Evolutionary conservation across 2,797 vertebrate genomes (phyloP).

Genomic region (Synanceia verrucosa): DNA sequence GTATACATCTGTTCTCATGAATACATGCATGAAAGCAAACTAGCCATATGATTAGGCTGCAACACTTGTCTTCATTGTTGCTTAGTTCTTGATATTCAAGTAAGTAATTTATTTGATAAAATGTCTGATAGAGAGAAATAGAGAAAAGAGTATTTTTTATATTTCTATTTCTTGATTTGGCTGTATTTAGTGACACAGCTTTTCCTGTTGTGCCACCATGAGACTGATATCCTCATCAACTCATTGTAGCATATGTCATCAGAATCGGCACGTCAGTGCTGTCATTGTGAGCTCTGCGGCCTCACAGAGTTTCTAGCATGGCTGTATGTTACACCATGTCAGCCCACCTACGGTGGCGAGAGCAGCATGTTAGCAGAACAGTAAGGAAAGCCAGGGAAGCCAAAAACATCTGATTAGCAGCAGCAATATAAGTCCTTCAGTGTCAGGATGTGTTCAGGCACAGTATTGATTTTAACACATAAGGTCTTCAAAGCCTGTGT

Average conservation of each 20-base stretch:
- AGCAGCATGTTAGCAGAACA: neutral
- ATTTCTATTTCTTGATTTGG: neutral
- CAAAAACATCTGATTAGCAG: neutral
- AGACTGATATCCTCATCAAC: neutral
- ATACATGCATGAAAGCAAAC: slow-evolving; percentile 2
- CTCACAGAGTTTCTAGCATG: neutral
- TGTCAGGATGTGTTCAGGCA: neutral
- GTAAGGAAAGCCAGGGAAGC: neutral
- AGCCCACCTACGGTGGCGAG: neutral
- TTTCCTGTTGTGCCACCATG: neutral
- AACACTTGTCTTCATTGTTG: neutral
- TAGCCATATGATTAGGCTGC: neutral
- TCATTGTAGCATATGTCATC: neutral
- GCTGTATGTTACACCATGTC: neutral
- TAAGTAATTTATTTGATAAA: neutral
- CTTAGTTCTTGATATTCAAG: no score
- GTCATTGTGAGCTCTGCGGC: neutral
- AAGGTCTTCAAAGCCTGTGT: neutral
- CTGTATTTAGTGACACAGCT: neutral
- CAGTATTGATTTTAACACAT: neutral
- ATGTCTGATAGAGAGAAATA: neutral
- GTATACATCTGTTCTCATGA: slow-evolving; percentile 5
- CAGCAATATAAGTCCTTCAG: neutral
- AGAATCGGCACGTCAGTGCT: neutral
- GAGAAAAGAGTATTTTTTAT: neutral